A percentile compares a stretch with the other conserved stretches of the same genome.
phyloP scores from a whole-genome alignment of 2,888 invertebrate genomes.

The Hypomecis atomaria region DNA sequence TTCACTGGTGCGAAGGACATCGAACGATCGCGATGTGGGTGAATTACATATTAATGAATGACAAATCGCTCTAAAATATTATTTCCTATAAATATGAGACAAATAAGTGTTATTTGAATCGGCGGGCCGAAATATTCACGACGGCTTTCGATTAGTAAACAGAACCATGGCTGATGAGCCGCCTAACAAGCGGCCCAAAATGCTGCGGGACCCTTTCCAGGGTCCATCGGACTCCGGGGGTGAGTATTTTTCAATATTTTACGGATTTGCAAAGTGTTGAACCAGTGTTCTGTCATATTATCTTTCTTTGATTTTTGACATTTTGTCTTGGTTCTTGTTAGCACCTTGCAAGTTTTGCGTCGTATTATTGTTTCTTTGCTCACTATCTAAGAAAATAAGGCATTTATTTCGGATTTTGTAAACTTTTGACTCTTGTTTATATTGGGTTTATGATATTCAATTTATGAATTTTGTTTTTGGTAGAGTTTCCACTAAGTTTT shows the following conservation, averaged over 20 bases:
- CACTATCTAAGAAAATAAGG: slow-evolving; percentile 5
- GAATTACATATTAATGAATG: slow-evolving; percentile 83
- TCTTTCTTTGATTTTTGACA: slow-evolving; percentile 78
- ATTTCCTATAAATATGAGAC: slow-evolving; percentile 82
- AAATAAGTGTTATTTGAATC: slow-evolving; percentile 84
- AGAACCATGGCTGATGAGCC: slow-evolving; percentile 97
- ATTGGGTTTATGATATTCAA: slow-evolving; percentile 6
- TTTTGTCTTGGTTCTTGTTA: slow-evolving; percentile 77
- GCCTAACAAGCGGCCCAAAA: slow-evolving; percentile 97
- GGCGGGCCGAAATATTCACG: slow-evolving; percentile 85
- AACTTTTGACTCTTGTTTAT: slow-evolving; percentile 3
- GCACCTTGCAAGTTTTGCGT: slow-evolving; percentile 81
- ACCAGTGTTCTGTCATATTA: slow-evolving; percentile 77
- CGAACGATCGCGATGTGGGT: slow-evolving; percentile 88
- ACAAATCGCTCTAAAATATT: slow-evolving; percentile 84
- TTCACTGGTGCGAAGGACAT: slow-evolving; percentile 89
- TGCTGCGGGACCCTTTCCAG: slow-evolving; percentile 93
- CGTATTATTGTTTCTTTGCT: slow-evolving; percentile 72
- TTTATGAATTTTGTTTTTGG: slow-evolving; percentile 14
- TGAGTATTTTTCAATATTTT: slow-evolving; percentile 83
- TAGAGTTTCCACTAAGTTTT: slow-evolving; percentile 7
- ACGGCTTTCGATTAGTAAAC: slow-evolving; percentile 88
- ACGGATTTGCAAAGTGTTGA: slow-evolving; percentile 66
- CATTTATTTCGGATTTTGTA: background rate
- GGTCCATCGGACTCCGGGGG: slow-evolving; percentile 92